Conservation (phyloP, 2,888 invertebrate species). For the Cerastis leucographa region DNA sequence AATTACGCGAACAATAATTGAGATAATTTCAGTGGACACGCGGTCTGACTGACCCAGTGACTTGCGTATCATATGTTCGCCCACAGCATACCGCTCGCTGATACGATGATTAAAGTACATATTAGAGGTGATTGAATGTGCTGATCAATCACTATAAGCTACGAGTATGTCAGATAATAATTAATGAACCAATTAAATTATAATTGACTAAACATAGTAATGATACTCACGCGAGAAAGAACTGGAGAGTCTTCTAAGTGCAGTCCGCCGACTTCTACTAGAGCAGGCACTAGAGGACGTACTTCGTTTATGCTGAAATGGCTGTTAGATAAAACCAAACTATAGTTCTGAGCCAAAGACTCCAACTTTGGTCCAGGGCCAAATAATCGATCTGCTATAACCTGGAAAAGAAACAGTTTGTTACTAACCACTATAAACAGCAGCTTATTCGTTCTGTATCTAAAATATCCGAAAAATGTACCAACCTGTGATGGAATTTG, state of each 20-base stretch:
- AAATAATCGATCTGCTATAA: conserved; percentile 87
- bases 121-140: conserved; percentile 41
- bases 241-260: conserved; percentile 87
- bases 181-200: conserved; percentile 20
- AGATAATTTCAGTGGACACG: conserved; percentile 56
- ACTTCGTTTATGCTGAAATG: conserved; percentile 90
- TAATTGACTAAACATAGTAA: conserved; percentile 10
- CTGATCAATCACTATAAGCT: conserved; percentile 24
- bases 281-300: conserved; percentile 88
- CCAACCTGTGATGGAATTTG: conserved; percentile 85
- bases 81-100: conserved; percentile 43
- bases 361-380: conserved; percentile 86
- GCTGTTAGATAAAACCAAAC: conserved; percentile 89
- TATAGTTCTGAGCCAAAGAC: conserved; percentile 86
- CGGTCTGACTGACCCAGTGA: conserved; percentile 72
- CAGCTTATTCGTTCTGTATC: neutral
- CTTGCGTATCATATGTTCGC: conserved; percentile 64
- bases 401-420: conserved; percentile 71
- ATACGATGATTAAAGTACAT: conserved; percentile 46
- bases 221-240: conserved; percentile 82
- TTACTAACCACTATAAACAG: conserved; percentile 15
- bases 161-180: conserved; percentile 15
- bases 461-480: conserved; percentile 15
- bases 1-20: conserved; percentile 37
- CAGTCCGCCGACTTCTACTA: conserved; percentile 91